Base-by-base conservation (phyloP, 2,888 invertebrate genomes). In the Phasia obesa region DNA sequence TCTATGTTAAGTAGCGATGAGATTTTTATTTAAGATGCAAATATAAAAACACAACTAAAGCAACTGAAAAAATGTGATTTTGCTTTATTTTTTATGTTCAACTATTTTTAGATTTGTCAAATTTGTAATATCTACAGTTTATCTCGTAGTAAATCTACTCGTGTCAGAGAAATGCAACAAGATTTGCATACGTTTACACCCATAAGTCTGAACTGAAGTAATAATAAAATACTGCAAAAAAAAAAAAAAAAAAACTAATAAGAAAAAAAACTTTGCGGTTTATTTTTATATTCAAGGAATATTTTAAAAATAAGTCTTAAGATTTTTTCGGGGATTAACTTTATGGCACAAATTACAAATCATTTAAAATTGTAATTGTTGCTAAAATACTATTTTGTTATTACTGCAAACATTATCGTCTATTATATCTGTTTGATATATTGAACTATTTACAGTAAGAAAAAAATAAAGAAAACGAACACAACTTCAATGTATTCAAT, bases 161-260 rank as follows among this genome's bases (percentile, higher is more conserved):
- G 67, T 83, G 83, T 83, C 83, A 83, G 38, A 60, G 83, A 71
- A 83, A 83, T 76, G 71, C 79, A 79, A 75, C 75, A 75, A 75
- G 71, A 83, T 79, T 83, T 83, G 67, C 83, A 83, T 79, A 83
- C 75, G 83, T 76, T 79, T 83, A 83, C 83, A 83, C 83, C 79
- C 83, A 79, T 62, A 83, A 79, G 67, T 70, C 67, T 51, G 60
- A 53, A 31, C 59, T 60, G 35, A 60, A 53, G 17, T 44, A 67
- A 59, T 79, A 73, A 73, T 73, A 65, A 60, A 79, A 79, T 65
- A 2, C 73, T 71, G 42, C 57, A 27, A 23, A n/a, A 9, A 23
- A 31, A 7, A 64, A 35, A 55, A 31, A 51, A 13, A 27, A n/a
- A n/a, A n/a, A n/a, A n/a, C n/a, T n/a, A n/a, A 7, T 2, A 60